Conservation (phyloP, 2,113 vertebrate genomes). For the Semnopithecus entellus region DNA sequence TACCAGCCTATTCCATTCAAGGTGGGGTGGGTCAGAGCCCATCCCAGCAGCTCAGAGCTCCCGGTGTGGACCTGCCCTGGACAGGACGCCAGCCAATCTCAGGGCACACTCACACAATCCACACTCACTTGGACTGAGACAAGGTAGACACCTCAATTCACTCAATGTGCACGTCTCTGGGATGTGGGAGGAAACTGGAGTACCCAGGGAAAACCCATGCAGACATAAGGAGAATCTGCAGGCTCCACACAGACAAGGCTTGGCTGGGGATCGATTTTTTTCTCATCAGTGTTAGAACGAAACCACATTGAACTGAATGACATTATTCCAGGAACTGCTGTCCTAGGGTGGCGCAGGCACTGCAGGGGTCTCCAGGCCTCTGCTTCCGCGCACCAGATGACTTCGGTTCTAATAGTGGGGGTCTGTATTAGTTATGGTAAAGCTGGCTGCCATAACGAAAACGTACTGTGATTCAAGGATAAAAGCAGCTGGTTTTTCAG, state of each 20-base stretch:
- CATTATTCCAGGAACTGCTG: background rate
- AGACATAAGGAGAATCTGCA: background rate
- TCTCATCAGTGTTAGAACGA: background rate
- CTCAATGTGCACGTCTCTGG: background rate
- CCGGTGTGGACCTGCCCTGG: background rate
- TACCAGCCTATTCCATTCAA: background rate
- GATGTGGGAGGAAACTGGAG: background rate
- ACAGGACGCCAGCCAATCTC: background rate
- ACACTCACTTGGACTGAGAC: background rate
- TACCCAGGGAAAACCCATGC: background rate
- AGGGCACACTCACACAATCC: background rate
- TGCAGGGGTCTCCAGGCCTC: background rate
- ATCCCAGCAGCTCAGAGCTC: background rate
- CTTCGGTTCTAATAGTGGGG: background rate
- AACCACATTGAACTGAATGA: background rate
- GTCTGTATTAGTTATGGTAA: background rate
- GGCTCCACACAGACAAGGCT: background rate
- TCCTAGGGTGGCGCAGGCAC: background rate
- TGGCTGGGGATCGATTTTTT: background rate
- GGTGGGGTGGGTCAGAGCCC: background rate
- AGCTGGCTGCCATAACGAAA: background rate
- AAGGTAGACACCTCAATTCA: background rate
- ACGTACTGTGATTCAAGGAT: background rate
- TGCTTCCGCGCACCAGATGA: background rate
- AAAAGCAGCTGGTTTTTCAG: background rate